Evolutionary conservation across 1,140 invertebrate genomes (phyloP), one percentile per base, ranked within the genome.

Genomic region (Coptotermes formosanus): DNA sequence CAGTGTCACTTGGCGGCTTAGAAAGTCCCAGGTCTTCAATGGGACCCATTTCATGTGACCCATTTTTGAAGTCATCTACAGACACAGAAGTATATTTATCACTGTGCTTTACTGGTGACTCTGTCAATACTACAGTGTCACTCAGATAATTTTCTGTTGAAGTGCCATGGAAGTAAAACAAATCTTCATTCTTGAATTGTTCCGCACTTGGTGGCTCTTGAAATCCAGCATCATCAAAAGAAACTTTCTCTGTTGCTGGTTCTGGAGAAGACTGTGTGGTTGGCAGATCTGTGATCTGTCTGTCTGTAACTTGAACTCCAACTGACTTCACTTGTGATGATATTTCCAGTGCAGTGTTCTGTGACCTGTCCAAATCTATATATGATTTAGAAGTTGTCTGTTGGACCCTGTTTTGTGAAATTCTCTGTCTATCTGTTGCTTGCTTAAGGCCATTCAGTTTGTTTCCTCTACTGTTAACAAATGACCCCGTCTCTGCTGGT

Each of bases 401-500:
- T 75, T 25, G 64, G 64, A 75, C 25, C 14, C 25, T 30, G 6
- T 75, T 75, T 16, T 75, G 25, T 16, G 64, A 12, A 75, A 30
- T 30, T n/a, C 64, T 75, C n/a, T 12, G 64, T n/a, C 25, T n/a
- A 75, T 25, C 6, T 75, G 64, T 25, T 25, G 25, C n/a, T 30
- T 75, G 25, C 0, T 75, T n/a, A 30, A 75, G 7, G 0, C 19
- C 52, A 55, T 55, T 55, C 8, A 75, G 64, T 30, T 75, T 25
- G 30, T 75, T 30, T 30, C 64, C 64, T 25, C 92, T 90, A n/a
- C 91, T 94, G 45, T 93, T 93, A 0, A 94, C 93, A 88, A 96
- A 95, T 0, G 95, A 95, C 0, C 95, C 94, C 4, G 94, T 95
- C 90, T 96, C 96, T 4, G 95, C 94, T 0, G 94, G 92, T 4